Conservation (phyloP, 2,888 invertebrate genomes). For the Lathronympha strigana region DNA sequence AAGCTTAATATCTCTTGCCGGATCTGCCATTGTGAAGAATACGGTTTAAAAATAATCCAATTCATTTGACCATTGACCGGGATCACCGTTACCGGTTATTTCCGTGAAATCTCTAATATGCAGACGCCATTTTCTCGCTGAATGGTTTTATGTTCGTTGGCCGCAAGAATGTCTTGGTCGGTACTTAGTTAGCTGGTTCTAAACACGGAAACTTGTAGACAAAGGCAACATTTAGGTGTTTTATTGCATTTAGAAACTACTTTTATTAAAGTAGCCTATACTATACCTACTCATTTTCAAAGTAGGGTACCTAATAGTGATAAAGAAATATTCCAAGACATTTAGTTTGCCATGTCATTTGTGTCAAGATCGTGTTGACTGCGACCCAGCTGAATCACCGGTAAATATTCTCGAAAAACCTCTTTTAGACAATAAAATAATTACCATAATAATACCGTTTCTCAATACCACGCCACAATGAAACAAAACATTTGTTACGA, state of each 20-base stretch:
- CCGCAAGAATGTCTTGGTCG: constrained; percentile 3
- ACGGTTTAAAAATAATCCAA: constrained; percentile 51
- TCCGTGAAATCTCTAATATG: constrained; percentile 47
- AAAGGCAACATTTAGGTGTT: too few relatives aligned
- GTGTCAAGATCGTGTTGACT: constrained; percentile 29
- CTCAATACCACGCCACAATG: constrained; percentile 36
- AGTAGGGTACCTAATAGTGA: too few relatives aligned
- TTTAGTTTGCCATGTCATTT: constrained; percentile 22
- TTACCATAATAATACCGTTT: constrained; percentile 38
- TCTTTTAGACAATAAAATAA: constrained; percentile 32
- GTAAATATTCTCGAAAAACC: constrained; percentile 33
- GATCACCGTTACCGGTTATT: constrained; percentile 53
- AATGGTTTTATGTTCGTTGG: constrained; percentile 1
- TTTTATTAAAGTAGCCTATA: too few relatives aligned
- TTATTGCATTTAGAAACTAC: too few relatives aligned
- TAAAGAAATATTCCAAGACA: not conserved
- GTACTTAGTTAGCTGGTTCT: not conserved
- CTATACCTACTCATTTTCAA: too few relatives aligned
- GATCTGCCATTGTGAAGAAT: constrained; percentile 63
- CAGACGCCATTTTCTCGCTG: constrained; percentile 25
- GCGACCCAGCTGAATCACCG: constrained; percentile 27
- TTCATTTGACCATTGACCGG: constrained; percentile 60
- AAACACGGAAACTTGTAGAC: not conserved
- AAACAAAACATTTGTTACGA: constrained; percentile 34
- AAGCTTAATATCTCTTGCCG: constrained; percentile 63